Evolutionary conservation across 2,888 invertebrate species (phyloP).

Genomic region (Sepioteuthis lessoniana): DNA sequence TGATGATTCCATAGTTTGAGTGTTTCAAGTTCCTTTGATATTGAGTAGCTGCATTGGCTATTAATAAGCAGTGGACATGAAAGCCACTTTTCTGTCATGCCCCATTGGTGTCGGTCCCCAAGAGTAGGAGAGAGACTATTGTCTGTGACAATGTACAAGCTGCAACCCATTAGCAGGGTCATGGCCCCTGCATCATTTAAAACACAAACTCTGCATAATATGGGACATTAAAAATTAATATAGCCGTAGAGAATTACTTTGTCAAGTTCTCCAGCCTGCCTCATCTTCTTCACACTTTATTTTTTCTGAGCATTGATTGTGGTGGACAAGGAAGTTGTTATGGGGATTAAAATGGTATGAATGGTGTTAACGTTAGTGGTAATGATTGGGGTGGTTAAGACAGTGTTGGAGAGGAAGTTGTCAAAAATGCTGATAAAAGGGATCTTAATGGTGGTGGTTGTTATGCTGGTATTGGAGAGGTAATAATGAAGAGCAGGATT

Average conservation of each 20-base stretch:
- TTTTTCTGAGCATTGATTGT: background rate
- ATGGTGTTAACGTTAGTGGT: background rate
- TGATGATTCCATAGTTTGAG: background rate
- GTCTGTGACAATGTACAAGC: background rate
- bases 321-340: background rate
- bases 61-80: constrained; percentile 33
- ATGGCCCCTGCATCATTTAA: background rate
- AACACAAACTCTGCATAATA: background rate
- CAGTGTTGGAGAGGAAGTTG: background rate
- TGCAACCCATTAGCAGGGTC: constrained; percentile 1
- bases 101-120: background rate
- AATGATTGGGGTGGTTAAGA: background rate
- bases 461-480: background rate
- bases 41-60: background rate
- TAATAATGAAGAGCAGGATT: background rate
- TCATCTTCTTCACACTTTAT: background rate
- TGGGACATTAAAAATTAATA: background rate
- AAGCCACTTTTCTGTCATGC: background rate
- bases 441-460: background rate
- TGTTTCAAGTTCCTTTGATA: background rate
- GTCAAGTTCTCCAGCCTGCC: background rate
- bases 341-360: background rate
- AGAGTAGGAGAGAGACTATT: background rate
- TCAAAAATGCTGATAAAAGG: background rate
- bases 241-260: background rate